Conservation (phyloP, 2,113 vertebrate species). For the Mystacornis crossleyi region DNA sequence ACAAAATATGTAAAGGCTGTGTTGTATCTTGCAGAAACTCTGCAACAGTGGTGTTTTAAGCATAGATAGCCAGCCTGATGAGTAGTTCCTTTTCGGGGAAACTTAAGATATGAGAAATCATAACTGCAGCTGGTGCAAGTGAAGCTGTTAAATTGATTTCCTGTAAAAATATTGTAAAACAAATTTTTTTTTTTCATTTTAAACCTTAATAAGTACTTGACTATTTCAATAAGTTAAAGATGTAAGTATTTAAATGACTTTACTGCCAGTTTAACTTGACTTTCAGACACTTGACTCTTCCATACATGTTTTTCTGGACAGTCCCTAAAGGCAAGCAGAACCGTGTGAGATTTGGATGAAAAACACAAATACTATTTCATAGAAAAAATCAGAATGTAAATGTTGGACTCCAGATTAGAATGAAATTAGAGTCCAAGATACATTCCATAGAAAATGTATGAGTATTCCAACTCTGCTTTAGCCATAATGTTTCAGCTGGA, state of each 20-base stretch:
- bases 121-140: background rate
- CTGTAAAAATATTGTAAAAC: background rate
- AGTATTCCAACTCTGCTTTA: background rate
- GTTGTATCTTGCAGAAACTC: background rate
- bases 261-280: background rate
- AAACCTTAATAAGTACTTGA: background rate
- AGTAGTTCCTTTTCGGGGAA: slow-evolving; percentile 64
- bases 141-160: background rate
- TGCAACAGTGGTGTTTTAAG: slow-evolving; percentile 23
- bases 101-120: background rate
- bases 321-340: background rate
- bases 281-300: background rate
- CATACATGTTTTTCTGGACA: background rate
- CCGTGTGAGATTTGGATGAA: background rate
- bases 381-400: background rate
- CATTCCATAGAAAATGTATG: background rate
- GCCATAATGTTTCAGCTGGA: background rate
- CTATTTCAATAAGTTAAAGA: background rate
- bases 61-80: slow-evolving; percentile 12
- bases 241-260: background rate
- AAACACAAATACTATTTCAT: background rate
- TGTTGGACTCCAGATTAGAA: background rate
- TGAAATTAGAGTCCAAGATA: background rate
- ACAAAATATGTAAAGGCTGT: background rate
- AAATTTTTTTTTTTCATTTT: background rate